phyloP scores from a whole-genome alignment of 1,140 invertebrate species.

The Cylas formicarius region DNA sequence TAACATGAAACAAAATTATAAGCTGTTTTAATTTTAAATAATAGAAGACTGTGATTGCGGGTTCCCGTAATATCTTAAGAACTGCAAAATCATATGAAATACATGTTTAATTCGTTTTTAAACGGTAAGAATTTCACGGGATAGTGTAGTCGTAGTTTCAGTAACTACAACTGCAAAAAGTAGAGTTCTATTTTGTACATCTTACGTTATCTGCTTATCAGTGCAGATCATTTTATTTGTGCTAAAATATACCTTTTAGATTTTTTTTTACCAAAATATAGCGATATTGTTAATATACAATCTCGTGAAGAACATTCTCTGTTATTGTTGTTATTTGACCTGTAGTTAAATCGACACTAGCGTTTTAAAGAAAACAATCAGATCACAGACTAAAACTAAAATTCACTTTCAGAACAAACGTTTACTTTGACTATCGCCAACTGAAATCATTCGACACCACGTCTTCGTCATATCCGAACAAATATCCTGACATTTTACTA shows the following conservation, averaged over 20 bases:
- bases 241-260: slow-evolving; percentile 38
- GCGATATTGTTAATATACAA: slow-evolving; percentile 31
- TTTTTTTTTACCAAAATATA: slow-evolving; percentile 38
- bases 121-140: no score
- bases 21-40: no score
- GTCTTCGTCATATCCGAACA: slow-evolving; percentile 12
- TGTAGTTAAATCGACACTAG: slow-evolving; percentile 16
- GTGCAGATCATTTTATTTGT: slow-evolving; percentile 28
- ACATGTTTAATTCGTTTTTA: no score
- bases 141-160: background rate
- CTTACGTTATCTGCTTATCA: slow-evolving; percentile 21
- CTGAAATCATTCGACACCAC: slow-evolving; percentile 9
- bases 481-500: slow-evolving; percentile 8
- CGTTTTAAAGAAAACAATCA: slow-evolving; percentile 16
- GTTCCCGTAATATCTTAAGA: no score
- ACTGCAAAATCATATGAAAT: no score
- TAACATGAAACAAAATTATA: no score
- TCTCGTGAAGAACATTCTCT: slow-evolving; percentile 32
- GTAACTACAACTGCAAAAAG: slow-evolving; percentile 25
- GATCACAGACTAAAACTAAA: slow-evolving; percentile 29
- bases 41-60: no score
- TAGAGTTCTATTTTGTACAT: slow-evolving; percentile 35
- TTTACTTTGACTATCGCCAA: no score
- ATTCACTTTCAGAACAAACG: no score
- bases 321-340: slow-evolving; percentile 32